Conservation (phyloP, 1,140 invertebrate species). For the Dendrolimus kikuchii region DNA sequence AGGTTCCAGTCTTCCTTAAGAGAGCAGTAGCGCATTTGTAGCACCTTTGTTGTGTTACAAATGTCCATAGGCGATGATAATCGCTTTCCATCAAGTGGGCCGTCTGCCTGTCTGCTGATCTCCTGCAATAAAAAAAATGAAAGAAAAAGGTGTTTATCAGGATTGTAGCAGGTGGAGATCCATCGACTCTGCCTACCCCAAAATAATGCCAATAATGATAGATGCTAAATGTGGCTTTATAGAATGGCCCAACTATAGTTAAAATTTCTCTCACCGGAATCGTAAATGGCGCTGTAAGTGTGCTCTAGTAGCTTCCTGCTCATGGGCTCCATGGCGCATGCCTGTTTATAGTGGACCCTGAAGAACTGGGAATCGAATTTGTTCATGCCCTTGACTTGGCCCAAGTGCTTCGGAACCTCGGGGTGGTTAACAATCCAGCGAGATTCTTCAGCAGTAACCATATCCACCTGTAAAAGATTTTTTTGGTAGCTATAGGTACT, state of each 20-base stretch:
- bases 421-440: conserved; percentile 22
- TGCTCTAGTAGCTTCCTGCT: conserved; percentile 51
- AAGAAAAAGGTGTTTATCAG: no score
- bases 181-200: no score
- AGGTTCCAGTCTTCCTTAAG: no score
- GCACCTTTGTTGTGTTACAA: no score
- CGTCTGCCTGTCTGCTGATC: no score
- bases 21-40: no score
- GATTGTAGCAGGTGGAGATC: no score
- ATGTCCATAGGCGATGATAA: no score
- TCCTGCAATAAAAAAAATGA: no score
- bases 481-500: not conserved
- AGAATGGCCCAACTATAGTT: not conserved
- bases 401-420: conserved; percentile 15
- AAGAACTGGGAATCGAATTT: conserved; percentile 63
- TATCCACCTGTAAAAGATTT: conserved; percentile 12
- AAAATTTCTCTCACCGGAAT: conserved; percentile 39
- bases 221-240: no score
- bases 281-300: conserved; percentile 58
- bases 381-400: conserved; percentile 14
- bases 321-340: conserved; percentile 57
- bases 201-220: no score
- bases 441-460: conserved; percentile 10
- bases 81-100: no score
- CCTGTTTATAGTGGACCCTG: conserved; percentile 48